Base-by-base conservation (phyloP, 1,140 invertebrate genomes). In the Cyclargus thomasi region DNA sequence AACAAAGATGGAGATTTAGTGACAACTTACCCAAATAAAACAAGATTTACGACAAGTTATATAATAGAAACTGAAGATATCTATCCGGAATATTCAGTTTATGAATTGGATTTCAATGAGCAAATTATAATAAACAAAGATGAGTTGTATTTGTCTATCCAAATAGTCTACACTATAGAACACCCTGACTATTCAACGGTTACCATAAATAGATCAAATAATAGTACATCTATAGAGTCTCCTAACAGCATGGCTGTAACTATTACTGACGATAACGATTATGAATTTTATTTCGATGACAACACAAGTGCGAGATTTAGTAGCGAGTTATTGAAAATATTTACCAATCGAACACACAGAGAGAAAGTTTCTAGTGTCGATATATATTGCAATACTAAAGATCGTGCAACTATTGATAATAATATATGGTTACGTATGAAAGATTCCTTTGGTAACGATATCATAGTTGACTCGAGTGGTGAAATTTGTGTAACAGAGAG, bases 151-250 rank as follows among this genome's bases (percentile, higher is more conserved):
- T 77, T 92, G 63, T 91, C 88, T 62, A 75, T 92, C 63, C 74
- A 91, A 65, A 78, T 92, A 63, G 86, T 78, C 70, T 90, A 83
- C 74, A 87, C 85, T 23, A 76, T 90, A 63, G 92, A 93, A 73
- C 92, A 92, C 83, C 76, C 83, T 36, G 90, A 92, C 76, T 93
- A 92, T 74, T 87, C 92, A 10, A 90, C 86, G 3, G 83, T 92
- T 16, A 84, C 80, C 39, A 86, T 91, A 66, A 86, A 92, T 74
- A 86, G 81, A 76, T 74, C 78, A 64, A 81, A 78, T 64, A 77
- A 68, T n/a, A 79, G 74, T 63, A 74, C 90, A 53, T 72, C 74
- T 5, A 69, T 90, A 29, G 78, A 83, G 18, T 88, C 87, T 0
- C 83, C 88, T 11, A 84, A 88, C 63, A 73, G 80, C 53, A 81